Conservation (phyloP, 1,140 invertebrate species). For the Vanessa tameamea region DNA sequence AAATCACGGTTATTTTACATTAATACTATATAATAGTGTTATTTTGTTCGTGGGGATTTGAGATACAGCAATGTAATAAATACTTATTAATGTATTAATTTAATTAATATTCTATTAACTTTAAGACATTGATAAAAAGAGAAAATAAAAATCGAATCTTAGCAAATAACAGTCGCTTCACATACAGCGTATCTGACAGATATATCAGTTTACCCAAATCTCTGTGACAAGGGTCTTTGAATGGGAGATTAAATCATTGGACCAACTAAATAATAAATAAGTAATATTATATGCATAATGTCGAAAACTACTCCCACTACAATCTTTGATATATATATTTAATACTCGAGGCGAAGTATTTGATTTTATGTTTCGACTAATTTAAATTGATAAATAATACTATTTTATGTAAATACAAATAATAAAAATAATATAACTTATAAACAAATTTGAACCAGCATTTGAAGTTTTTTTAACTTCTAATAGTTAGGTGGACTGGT, state of each 20-base stretch:
- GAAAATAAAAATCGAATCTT: not conserved
- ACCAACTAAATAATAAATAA: conserved; percentile 27
- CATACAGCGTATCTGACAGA: conserved; percentile 43
- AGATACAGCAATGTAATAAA: not conserved
- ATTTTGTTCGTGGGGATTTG: too few species aligned
- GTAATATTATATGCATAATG: conserved; percentile 45
- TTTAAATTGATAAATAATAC: too few species aligned
- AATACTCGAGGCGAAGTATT: not conserved
- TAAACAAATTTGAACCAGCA: too few species aligned
- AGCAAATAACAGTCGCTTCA: too few species aligned
- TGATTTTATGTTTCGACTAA: too few species aligned
- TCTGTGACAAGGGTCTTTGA: conserved; percentile 63
- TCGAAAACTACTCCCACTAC: conserved; percentile 13
- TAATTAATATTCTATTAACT: too few species aligned
- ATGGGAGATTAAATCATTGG: conserved; percentile 57
- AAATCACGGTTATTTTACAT: too few species aligned
- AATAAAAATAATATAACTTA: too few species aligned
- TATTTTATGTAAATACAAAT: too few species aligned
- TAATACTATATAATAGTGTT: too few species aligned
- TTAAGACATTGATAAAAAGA: not conserved
- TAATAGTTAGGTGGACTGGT: too few species aligned
- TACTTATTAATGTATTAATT: not conserved
- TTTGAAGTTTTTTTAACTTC: too few species aligned
- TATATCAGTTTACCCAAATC: conserved; percentile 61
- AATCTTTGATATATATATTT: not conserved